phyloP scores from a whole-genome alignment of 1,140 invertebrate genomes.

The Drosophila insularis region DNA sequence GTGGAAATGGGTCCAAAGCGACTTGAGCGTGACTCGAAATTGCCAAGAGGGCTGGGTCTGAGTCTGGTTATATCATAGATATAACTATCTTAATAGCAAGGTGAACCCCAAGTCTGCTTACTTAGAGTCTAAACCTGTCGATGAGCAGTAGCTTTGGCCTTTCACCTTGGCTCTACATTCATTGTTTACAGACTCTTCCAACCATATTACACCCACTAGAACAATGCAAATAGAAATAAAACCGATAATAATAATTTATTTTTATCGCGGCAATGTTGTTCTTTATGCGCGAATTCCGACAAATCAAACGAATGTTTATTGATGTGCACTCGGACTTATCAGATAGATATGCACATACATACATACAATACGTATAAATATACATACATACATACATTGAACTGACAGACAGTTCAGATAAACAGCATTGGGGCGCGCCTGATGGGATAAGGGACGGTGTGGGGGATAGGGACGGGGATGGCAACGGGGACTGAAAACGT shows the following conservation, averaged over 20 bases:
- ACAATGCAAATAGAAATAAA: conserved; percentile 18
- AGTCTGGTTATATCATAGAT: conserved; percentile 27
- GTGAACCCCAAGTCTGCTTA: conserved; percentile 2
- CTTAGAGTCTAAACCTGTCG: conserved; percentile 10
- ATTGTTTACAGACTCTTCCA: conserved; percentile 22
- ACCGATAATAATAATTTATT: conserved; percentile 17
- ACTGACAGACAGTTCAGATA: conserved; percentile 30
- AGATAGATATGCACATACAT: conserved; percentile 27
- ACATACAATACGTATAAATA: conserved; percentile 15
- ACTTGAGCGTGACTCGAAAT: conserved; percentile 23
- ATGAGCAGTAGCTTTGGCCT: neutral
- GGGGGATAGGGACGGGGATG: conserved; percentile 17
- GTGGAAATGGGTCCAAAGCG: neutral
- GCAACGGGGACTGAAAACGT: conserved; percentile 39
- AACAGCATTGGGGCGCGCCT: neutral
- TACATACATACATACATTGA: conserved; percentile 20
- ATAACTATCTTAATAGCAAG: neutral
- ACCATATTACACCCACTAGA: conserved; percentile 25
- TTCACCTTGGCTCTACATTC: conserved; percentile 13
- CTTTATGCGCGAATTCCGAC: conserved; percentile 41
- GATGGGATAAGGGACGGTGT: neutral
- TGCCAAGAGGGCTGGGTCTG: conserved; percentile 9
- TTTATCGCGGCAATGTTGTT: conserved; percentile 19
- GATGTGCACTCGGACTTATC: conserved; percentile 12
- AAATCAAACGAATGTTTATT: conserved; percentile 42